Evolutionary conservation across 2,113 vertebrate genomes (phyloP), one percentile per base, ranked within the genome.

Genomic region (Glaucomys volans): DNA sequence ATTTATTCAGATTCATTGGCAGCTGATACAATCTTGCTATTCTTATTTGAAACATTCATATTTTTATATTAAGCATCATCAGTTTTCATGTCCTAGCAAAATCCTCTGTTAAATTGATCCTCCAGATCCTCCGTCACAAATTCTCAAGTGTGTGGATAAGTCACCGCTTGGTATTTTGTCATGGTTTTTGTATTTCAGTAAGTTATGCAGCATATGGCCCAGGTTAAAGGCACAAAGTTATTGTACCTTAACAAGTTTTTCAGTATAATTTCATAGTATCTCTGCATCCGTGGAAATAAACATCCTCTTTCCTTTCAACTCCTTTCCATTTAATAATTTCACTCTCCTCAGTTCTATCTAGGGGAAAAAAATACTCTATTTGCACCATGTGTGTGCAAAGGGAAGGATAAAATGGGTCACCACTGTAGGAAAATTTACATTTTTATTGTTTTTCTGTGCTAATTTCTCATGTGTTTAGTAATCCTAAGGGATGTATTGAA

Each of bases 391-490:
- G 83, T 67, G 74, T 6, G 97, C 75, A 94, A 87, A 94, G 64
- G 30, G 94, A 97, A 76, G 77, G 37, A 94, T 97, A 67, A 76
- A 93, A 50, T 97, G 93, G 97, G 52, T 98, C 89, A 94, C 76
- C 83, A 95, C 95, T 95, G 84, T 69, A 94, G 40, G 44, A 50
- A 90, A 96, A 98, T 98, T 98, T 96, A 92, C 81, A 96, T 97
- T 98, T 96, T 96, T 97, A 97, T 96, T 82, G 22, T 97, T 98
- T 44, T 90, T 97, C 69, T 97, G 44, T 97, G 95, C 95, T 96
- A 97, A 98, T 98, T 96, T 97, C 59, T 95, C 91, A 64, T 57
- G 24, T 97, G 91, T 88, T 88, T 95, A 90, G 77, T 96, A 97
- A 97, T 97, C 95, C 42, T 95, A 95, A 97, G 44, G 28, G 95